Evolutionary conservation across 2,797 vertebrate genomes (phyloP), one percentile per base, ranked within the genome.

Genomic region (Lutjanus argentimaculatus): DNA sequence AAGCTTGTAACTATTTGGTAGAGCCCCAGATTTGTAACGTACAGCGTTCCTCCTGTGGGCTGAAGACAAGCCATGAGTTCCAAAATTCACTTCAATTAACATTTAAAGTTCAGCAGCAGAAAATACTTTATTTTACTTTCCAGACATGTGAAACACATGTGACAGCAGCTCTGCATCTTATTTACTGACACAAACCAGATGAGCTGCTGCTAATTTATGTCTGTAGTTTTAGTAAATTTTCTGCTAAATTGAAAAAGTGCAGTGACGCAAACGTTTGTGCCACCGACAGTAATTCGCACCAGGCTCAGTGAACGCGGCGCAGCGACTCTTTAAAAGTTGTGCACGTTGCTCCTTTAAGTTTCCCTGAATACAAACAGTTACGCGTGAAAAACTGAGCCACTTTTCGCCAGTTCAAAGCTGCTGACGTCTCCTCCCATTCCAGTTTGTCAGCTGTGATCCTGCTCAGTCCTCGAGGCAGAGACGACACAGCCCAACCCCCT

Each of bases 401-500:
- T 13, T 55, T 43, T 70, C 4, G 1, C 40, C 52, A 2, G 51
- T 72, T 75, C 56, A 62, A 30, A 77, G 36, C 59, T 46, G 48
- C 17, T n/a, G 51, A 45, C 11, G 11, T 15, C 67, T 87, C 78
- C 72, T 80, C 83, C 80, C 10, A 1, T 75, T 79, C 77, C 67
- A 56, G 85, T 84, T 75, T 43, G 66, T 79, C 78, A 69, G 78
- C 80, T 77, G 61, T 25, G 74, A 83, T 78, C 59, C 14, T 21
- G 68, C 63, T 79, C 30, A 16, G 55, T 72, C 75, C 61, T 78
- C 15, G 8, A 30, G 72, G 69, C 65, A 53, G 22, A 79, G 4
- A 19, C 15, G 4, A 61, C 56, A 13, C 15, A 59, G 12, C 64
- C 68, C 49, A 7, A 7, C 57, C 57, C 46, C 48, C 70, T 7